Conservation (phyloP, 2,888 invertebrate genomes). For the Hirtodrosophila confusa region DNA sequence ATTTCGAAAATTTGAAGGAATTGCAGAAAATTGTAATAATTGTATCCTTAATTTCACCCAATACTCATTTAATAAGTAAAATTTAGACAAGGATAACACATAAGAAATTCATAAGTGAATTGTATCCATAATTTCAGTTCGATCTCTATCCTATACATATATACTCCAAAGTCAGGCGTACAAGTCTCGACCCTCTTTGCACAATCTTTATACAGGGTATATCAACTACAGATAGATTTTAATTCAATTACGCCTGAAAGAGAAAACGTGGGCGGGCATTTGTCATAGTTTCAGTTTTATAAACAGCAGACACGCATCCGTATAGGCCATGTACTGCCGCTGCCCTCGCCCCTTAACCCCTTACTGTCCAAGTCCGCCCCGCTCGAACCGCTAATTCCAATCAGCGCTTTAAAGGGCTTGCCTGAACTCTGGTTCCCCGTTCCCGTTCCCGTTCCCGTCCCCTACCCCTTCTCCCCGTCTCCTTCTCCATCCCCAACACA, state of each 20-base stretch:
- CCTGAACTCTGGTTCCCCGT: neutral
- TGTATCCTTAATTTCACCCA: no score
- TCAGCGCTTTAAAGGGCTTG: conserved; percentile 42
- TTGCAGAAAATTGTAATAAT: no score
- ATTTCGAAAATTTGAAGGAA: no score
- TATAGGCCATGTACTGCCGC: conserved; percentile 12
- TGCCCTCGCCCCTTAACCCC: neutral
- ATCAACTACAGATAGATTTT: conserved; percentile 32
- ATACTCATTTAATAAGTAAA: no score
- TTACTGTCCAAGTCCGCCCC: neutral
- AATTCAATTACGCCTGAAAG: conserved; percentile 37
- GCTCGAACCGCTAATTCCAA: conserved; percentile 20
- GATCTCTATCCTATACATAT: neutral
- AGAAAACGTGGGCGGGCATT: conserved; percentile 36
- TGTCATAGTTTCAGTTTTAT: conserved; percentile 47
- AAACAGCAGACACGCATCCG: conserved; percentile 35
- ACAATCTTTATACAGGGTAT: conserved; percentile 4
- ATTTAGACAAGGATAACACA: no score
- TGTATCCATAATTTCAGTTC: no score
- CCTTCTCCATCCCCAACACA: neutral
- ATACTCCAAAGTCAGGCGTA: neutral
- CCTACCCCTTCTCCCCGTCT: neutral
- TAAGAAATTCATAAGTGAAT: no score
- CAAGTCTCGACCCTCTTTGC: neutral
- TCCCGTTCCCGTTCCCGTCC: no score